Base-by-base conservation (phyloP, 1,140 invertebrate genomes). In the Andrena cerasifolii region DNA sequence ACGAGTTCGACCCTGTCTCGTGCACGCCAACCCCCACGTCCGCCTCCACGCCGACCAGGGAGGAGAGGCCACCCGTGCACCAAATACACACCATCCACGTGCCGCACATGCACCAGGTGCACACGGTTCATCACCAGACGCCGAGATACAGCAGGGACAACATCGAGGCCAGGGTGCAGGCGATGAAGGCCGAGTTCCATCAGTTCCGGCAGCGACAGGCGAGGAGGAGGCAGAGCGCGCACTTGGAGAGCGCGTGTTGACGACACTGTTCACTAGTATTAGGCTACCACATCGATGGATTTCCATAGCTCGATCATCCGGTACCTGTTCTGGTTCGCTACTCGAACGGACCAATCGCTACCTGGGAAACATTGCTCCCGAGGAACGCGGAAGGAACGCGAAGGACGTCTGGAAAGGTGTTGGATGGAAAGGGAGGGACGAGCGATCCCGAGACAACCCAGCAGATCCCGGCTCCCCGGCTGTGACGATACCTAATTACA, bases 131-230 rank as follows among this genome's bases (percentile, higher is more conserved):
- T 89, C 92, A 93, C 89, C 90, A 92, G 74, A 87, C 84, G 53
- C 86, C 81, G 72, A 86, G 91, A 74, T 92, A 90, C 84, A 89
- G 90, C 74, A 86, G 91, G 77, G 96, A 97, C 84, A 97, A 97
- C 90, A 97, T 98, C 81, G 97, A 98, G 88, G 97, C 97, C 4
- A 94, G 98, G 62, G 97, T 99, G 67, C 96, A 98, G 83, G 97
- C 97, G 40, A 98, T 99, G 96, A 98, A 98, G 86, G 97, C 98
- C 89, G 98, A 99, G 91, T 99, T 98, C 92, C 96, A 98, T 89
- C 96, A 98, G 89, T 99, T 98, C 92, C 94, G 97, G 67, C 96
- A 97, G 86, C 94, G 97, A 49, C 97, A 98, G 90, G 97, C 97
- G 56, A 94, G 95, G 89, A 93, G 96, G 59, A 92, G 95, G 77